A percentile compares a stretch with the other conserved stretches of the same genome.
Evolutionary conservation across 2,888 invertebrate species (phyloP).

Genomic region (Lottia gigantea): DNA sequence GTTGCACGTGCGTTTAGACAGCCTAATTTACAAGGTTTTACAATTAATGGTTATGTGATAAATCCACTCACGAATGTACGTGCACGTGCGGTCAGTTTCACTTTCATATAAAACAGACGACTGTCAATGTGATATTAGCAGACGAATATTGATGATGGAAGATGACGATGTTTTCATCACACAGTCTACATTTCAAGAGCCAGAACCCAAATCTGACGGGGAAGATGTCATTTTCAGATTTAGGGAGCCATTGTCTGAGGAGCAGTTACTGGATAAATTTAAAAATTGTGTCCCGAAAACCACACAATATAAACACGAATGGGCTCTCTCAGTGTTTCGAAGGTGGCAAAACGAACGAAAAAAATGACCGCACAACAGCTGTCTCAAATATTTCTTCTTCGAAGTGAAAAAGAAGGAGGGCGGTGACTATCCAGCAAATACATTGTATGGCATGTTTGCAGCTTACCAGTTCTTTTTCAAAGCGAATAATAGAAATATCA

Average conservation of each 20-base stretch:
- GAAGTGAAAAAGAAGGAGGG: slow-evolving; percentile 2
- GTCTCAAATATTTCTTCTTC: slow-evolving; percentile 7
- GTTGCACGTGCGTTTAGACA: too few relatives aligned
- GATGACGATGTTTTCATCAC: slow-evolving; percentile 3
- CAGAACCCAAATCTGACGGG: neutral
- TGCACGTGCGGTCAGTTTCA: too few relatives aligned
- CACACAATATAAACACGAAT: slow-evolving; percentile 9
- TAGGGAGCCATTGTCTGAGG: slow-evolving; percentile 13
- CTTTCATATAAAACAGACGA: too few relatives aligned
- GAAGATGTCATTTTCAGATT: slow-evolving; percentile 8
- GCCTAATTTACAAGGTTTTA: too few relatives aligned
- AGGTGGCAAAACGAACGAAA: slow-evolving; percentile 8
- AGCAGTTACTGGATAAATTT: neutral
- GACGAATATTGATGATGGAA: neutral
- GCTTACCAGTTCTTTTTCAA: neutral
- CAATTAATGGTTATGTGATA: too few relatives aligned
- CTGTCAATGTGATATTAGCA: too few relatives aligned
- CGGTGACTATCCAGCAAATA: slow-evolving; percentile 10
- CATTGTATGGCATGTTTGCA: slow-evolving; percentile 14
- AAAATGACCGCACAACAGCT: neutral
- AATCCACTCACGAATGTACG: too few relatives aligned
- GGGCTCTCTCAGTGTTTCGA: slow-evolving; percentile 3
- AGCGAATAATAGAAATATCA: neutral
- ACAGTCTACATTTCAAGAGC: neutral
- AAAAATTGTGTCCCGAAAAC: slow-evolving; percentile 10